Evolutionary conservation across 2,797 vertebrate genomes (phyloP).

Genomic region (Parambassis ranga): DNA sequence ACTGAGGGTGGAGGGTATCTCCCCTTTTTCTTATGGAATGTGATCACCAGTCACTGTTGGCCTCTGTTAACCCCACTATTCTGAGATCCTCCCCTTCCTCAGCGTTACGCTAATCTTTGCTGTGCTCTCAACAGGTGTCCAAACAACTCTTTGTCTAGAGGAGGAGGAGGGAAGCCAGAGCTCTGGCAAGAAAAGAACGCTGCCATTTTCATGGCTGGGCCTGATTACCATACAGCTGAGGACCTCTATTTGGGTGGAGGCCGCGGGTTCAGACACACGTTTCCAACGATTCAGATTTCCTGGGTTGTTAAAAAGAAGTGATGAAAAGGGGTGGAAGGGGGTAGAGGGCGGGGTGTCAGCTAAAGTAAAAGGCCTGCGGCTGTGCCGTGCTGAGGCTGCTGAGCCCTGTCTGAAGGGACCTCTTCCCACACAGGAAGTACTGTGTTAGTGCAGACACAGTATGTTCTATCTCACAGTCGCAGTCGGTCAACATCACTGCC

Average conservation of each 20-base stretch:
- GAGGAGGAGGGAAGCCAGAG: constrained; percentile 68
- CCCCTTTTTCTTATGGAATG: constrained; percentile 81
- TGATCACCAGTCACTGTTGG: constrained; percentile 83
- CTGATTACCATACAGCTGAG: constrained; percentile 96
- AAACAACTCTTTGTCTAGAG: constrained; percentile 89
- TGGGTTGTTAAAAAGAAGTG: constrained; percentile 73
- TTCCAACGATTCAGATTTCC: constrained; percentile 79
- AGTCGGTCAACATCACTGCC: constrained; percentile 60
- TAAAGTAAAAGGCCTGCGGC: constrained; percentile 76
- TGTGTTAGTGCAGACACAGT: constrained; percentile 70
- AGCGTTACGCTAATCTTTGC: constrained; percentile 82
- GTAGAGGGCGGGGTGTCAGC: constrained; percentile 47
- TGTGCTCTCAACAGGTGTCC: constrained; percentile 89
- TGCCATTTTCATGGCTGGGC: constrained; percentile 84
- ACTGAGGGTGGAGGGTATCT: constrained; percentile 39
- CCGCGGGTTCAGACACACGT: constrained; percentile 68
- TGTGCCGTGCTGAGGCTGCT: constrained; percentile 57
- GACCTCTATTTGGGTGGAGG: constrained; percentile 71
- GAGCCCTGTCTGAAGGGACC: constrained; percentile 59
- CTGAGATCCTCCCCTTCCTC: constrained; percentile 64
- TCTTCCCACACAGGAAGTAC: constrained; percentile 73
- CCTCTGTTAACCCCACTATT: constrained; percentile 81
- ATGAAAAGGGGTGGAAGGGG: constrained; percentile 58
- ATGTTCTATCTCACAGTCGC: constrained; percentile 67
- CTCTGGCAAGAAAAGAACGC: constrained; percentile 77